Base-by-base conservation (phyloP, 2,113 vertebrate genomes). In the Thermophis baileyi region DNA sequence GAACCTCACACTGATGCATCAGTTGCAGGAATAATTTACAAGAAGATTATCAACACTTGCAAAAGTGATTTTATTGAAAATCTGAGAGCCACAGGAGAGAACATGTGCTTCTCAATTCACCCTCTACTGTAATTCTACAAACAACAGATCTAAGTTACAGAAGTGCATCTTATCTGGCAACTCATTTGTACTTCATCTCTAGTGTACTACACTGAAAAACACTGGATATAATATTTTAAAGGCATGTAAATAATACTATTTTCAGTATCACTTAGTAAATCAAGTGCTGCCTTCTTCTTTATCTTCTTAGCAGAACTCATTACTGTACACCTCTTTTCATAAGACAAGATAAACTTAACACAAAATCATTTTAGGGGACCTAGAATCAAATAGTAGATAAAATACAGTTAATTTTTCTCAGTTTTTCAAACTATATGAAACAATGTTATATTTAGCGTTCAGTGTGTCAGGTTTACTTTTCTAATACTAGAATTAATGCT, bases 221-320 rank as follows among this genome's bases (percentile, higher is more conserved):
- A 88, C 46, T 94, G 89, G 87, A 91, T 94, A 95, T 93, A 96
- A 97, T 93, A 95, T 95, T 95, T 54, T 95, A 93, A 95, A 95
- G 53, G 94, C 93, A 95, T 87, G 94, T 92, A 97, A 96, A 96
- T 96, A 91, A 95, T 95, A 96, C 97, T 97, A 97, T 95, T 97
- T 97, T 95, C 95, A 96, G 93, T 96, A 97, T 94, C 96, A 97
- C 93, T 95, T 97, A 96, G 94, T 92, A 97, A 97, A 97, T 96
- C 95, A 96, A 97, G 94, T 91, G 94, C 95, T 97, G 93, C 93
- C 90, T 96, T 96, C 93, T 95, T 94, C 94, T 97, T 97, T 96
- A 97, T 96, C 96, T 96, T 95, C 94, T 96, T 96, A 96, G 94
- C 92, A 95, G 85, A 97, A 97, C 94, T 96, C 96, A 97, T 97